Evolutionary conservation across 2,113 vertebrate genomes (phyloP), one percentile per base, ranked within the genome.

Genomic region (Tonatia bakeri): DNA sequence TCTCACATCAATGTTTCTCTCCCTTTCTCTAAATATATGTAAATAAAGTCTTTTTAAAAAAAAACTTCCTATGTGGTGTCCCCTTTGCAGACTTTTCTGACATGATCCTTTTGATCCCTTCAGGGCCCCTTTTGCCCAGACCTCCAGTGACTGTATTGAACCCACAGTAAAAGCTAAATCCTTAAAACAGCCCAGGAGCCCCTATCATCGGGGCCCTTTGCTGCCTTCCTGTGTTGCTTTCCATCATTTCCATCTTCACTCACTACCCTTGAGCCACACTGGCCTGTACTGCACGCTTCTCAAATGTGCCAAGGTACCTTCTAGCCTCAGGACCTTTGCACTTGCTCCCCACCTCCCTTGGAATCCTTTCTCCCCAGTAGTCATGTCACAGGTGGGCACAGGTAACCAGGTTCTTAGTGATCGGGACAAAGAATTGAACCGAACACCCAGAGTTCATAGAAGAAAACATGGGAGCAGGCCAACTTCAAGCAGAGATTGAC

Each of bases 81-180:
- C 24, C 47, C 33, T 56, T 75, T 54, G 54, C 24, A 87, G 89
- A 65, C 45, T 76, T 87, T n/a, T 75, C 45, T 56, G 38, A 75
- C 13, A 10, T 24, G 19, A 87, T 45, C 22, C 36, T 24, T 86
- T 79, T n/a, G 28, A 15, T 64, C n/a, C n/a, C 73, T 73, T 64
- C 36, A 1, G 4, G 72, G 61, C 40, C 43, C 22, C 4, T 38
- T 45, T 52, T 73, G 52, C 7, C 17, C 13, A 65, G 36, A 54
- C 9, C 19, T 64, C 24, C 17, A 12, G 52, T 70, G 81, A 22
- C 36, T 75, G 54, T 24, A 2, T 75, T 67, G 56, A 92, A 69
- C 31, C 17, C 59, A n/a, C 59, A 61, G 67, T 45, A 82, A 95
- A 83, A 92, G 56, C 69, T 15, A 0, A 28, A 69, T 67, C 76